A percentile compares a stretch with the other conserved stretches of the same genome.
These are phyloP conservation scores for Drosophila mimetica DNA, from an alignment of 2,888 invertebrate species.

Conservation along the genomic window DNA sequence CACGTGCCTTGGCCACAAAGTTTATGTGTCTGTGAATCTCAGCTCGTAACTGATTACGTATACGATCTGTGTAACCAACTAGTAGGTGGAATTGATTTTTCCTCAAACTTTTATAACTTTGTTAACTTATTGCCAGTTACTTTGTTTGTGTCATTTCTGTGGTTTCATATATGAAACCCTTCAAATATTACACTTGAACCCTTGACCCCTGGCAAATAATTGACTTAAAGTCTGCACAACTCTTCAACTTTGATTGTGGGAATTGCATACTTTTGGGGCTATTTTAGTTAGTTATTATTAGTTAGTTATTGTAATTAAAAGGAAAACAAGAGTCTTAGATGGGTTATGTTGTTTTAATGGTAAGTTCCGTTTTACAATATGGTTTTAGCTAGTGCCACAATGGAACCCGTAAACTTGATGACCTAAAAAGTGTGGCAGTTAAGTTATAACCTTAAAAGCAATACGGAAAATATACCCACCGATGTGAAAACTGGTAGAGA, in stretches of 20 bases:
- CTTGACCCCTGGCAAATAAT: constrained; percentile 3
- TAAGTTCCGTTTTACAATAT: constrained; percentile 50
- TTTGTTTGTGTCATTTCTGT: neutral
- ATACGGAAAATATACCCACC: constrained; percentile 34
- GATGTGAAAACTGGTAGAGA: constrained; percentile 52
- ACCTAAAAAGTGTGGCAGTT: constrained; percentile 37
- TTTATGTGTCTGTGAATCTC: constrained; percentile 5
- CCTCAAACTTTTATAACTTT: neutral
- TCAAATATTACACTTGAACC: neutral
- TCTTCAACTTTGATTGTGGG: neutral
- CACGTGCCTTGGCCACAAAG: constrained; percentile 37
- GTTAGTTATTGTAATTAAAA: neutral
- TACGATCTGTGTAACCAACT: constrained; percentile 1
- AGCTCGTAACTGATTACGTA: constrained; percentile 29
- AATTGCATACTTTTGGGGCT: constrained; percentile 38
- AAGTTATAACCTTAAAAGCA: neutral
- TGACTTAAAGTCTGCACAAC: constrained; percentile 3
- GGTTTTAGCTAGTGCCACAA: constrained; percentile 71
- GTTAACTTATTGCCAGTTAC: neutral
- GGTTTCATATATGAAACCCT: neutral
- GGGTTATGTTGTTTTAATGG: neutral
- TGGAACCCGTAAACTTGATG: constrained; percentile 73
- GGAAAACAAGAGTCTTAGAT: neutral
- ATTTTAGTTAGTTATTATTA: no score
- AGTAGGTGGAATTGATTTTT: constrained; percentile 2